These are phyloP conservation scores for Acipenser transmontanus DNA, from an alignment of 2,797 vertebrate genomes.

Conservation along the genomic window DNA sequence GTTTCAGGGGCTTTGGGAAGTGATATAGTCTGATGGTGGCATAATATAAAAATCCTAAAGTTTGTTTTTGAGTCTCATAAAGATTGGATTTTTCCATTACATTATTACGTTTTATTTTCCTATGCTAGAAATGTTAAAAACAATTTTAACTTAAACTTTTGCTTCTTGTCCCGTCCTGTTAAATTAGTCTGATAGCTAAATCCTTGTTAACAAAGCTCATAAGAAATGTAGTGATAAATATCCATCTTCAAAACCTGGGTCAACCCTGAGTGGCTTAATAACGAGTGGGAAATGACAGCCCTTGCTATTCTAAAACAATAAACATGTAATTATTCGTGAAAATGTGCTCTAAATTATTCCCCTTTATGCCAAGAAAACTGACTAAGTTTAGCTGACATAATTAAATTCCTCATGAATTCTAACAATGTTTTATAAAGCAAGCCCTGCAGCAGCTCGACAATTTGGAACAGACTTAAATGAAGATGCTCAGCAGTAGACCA, in stretches of 20 bases:
- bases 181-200: not conserved
- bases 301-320: conserved; percentile 4
- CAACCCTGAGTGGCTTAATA: conserved; percentile 3
- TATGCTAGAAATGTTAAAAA: not conserved
- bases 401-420: conserved; percentile 3
- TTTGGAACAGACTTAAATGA: conserved; percentile 31
- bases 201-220: not conserved
- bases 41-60: too few species aligned
- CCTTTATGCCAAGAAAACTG: not conserved
- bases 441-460: conserved; percentile 23
- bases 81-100: not conserved
- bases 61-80: too few species aligned
- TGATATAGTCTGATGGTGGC: too few species aligned
- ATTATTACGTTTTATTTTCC: not conserved
- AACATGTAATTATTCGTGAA: not conserved
- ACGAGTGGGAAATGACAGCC: not conserved
- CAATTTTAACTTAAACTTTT: not conserved
- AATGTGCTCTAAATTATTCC: not conserved
- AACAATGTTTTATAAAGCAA: conserved; percentile 20
- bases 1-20: too few species aligned
- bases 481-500: conserved; percentile 2
- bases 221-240: not conserved
- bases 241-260: conserved; percentile 1
- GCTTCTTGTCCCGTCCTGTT: not conserved
- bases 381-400: conserved; percentile 3